Base-by-base conservation (phyloP, 2,113 vertebrate species). In the Marcusenius ussheri region DNA sequence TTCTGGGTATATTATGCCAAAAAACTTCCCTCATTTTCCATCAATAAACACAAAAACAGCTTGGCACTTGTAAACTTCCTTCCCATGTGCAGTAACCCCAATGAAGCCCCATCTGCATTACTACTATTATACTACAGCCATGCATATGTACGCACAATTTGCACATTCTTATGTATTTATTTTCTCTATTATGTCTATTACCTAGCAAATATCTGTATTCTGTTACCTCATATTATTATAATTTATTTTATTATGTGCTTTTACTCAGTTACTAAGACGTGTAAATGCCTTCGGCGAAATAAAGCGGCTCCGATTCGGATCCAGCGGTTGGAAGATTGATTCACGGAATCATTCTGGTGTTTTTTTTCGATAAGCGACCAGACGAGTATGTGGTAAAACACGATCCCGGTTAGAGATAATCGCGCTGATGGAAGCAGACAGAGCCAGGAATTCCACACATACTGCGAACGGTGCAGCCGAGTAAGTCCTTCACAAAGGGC, bases 401-500 rank as follows among this genome's bases (percentile, higher is more conserved):
- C 6, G 39, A 46, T 47, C 74, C 13, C 6, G 10, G 83, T 50
- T 5, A 35, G 13, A 50, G 46, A 39, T 13, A 70, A 46, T 47
- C 88, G 4, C n/a, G 3, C 87, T 24, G n/a, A 88, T 24, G 56
- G 56, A 46, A 21, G n/a, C n/a, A 35, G 53, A 88, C 88, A 24
- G 47, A 27, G 47, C n/a, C 70, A n/a, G 31, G 17, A 35, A 80
- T 35, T 31, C 88, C 42, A 62, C 88, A 31, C 70, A 89, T 77
- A 80, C 51, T 27, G 35, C 89, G 3, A 47, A 53, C 50, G 7
- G 9, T 56, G 49, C 50, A 84, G 56, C 31, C 9, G 5, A 39
- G 24, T 66, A 42, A 62, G 87, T 90, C 87, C 66, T 77, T 89
- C 77, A 90, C 50, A 91, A 92, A 90, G 90, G 89, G 77, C 88